Percentiles rank a stretch among this genome's conserved stretches.
Evolutionary conservation across 1,140 invertebrate genomes (phyloP).

Genomic region (Meloidogyne floridensis): DNA sequence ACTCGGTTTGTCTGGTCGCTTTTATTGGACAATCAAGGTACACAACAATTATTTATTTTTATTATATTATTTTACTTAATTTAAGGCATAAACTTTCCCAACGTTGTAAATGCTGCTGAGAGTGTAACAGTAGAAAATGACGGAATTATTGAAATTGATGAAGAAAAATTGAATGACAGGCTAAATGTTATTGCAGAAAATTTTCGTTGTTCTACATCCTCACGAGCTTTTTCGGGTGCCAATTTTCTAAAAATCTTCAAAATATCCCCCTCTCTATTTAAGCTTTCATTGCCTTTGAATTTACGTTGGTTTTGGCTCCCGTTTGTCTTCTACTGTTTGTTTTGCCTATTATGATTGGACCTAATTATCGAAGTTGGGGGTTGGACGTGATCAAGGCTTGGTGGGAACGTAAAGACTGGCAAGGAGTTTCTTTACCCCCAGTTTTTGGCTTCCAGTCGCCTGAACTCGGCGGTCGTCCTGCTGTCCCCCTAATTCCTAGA

Average conservation of each 20-base stretch:
- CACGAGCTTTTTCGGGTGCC: constrained; percentile 33
- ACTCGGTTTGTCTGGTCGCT: constrained; percentile 43
- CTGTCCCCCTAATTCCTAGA: constrained; percentile 35
- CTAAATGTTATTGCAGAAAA: constrained; percentile 36
- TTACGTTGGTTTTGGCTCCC: constrained; percentile 36
- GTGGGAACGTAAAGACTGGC: constrained; percentile 44
- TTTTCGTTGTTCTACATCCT: constrained; percentile 37
- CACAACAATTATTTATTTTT: neutral
- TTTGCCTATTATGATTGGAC: constrained; percentile 39
- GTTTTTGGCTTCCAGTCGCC: constrained; percentile 25
- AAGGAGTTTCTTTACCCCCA: constrained; percentile 33
- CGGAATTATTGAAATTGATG: constrained; percentile 38
- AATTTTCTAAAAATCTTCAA: neutral
- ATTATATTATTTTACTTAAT: constrained; percentile 13
- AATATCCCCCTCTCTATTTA: neutral
- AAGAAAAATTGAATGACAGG: constrained; percentile 31
- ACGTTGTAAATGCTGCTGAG: constrained; percentile 34
- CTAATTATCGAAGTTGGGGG: constrained; percentile 38
- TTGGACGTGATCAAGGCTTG: constrained; percentile 34
- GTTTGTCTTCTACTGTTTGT: constrained; percentile 36
- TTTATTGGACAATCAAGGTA: constrained; percentile 39
- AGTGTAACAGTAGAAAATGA: constrained; percentile 38
- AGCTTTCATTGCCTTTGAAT: constrained; percentile 38
- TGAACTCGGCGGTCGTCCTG: constrained; percentile 18
- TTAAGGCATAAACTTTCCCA: constrained; percentile 40